Evolutionary conservation across 2,113 vertebrate genomes (phyloP), one percentile per base, ranked within the genome.

Genomic region (Morone chrysops): DNA sequence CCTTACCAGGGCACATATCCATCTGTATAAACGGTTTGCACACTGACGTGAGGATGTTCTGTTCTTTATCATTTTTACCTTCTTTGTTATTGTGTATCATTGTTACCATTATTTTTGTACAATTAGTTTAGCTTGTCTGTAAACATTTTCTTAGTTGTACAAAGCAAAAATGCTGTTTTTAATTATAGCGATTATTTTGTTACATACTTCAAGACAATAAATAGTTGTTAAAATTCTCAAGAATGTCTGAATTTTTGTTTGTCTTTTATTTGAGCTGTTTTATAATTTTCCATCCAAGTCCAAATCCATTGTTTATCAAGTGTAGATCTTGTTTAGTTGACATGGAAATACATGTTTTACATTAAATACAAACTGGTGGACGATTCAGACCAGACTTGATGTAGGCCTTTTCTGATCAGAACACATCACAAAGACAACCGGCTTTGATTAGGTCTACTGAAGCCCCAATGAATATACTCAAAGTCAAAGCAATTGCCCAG

Each of bases 21-120:
- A 92, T 98, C 96, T 99, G 98, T 99, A 98, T 97, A 97, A 97
- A 95, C 96, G 84, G 94, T 99, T 99, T 99, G 97, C 98, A 98
- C 98, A 98, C 96, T 97, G 97, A 98, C 95, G 91, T 96, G 96
- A 99, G 97, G 95, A 97, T 96, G 94, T 95, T 94, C 84, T 90
- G 91, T 94, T 95, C 91, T 92, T 95, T 91, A 90, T 92, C 72
- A 75, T 94, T 93, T 94, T 89, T 86, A 89, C 81, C 74, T 84
- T 94, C 96, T 93, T 95, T 94, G 90, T 92, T 94, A 95, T 95
- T 91, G 87, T 93, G 83, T 93, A 90, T 91, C 92, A 75, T 84
- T 91, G 88, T 92, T 96, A 93, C 95, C 96, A 93, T 96, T 96
- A 86, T 94, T 95, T 95, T 94, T 95, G 92, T 95, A 96, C 92